Evolutionary conservation across 2,113 vertebrate genomes (phyloP).

Genomic region (Notothenia rossii): DNA sequence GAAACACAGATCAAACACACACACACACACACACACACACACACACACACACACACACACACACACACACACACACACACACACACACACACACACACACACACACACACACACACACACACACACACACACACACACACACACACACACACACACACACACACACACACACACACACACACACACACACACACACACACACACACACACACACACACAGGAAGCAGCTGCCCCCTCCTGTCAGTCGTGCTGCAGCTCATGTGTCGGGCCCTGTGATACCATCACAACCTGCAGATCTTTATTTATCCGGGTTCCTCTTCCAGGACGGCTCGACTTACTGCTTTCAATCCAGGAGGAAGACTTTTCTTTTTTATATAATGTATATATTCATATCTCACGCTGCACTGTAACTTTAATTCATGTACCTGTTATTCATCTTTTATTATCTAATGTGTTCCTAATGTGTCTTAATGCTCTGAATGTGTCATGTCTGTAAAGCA

Average conservation of each 20-base stretch:
- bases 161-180: conserved; percentile 22
- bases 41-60: conserved; percentile 18
- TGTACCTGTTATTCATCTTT: no score
- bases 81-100: conserved; percentile 22
- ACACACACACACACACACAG: no score
- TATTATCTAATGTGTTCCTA: no score
- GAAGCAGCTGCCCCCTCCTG: conserved; percentile 31
- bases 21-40: conserved; percentile 26
- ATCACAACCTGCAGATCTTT: conserved; percentile 51
- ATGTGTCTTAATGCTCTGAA: no score
- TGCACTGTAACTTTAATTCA: no score
- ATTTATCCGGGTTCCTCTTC: background rate
- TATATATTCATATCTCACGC: no score
- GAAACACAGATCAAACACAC: conserved; percentile 50
- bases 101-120: conserved; percentile 29
- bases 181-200: conserved; percentile 40
- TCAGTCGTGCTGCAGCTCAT: conserved; percentile 47
- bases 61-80: conserved; percentile 26
- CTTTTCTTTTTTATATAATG: no score
- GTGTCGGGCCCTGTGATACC: conserved; percentile 58
- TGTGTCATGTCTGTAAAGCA: no score
- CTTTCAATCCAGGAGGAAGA: no score
- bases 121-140: conserved; percentile 9
- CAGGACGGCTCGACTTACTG: no score
- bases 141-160: background rate